A percentile compares a stretch with the other conserved stretches of the same genome.
These are phyloP conservation scores for Hololepta plana DNA, from an alignment of 2,888 invertebrate species.

Conservation along the genomic window DNA sequence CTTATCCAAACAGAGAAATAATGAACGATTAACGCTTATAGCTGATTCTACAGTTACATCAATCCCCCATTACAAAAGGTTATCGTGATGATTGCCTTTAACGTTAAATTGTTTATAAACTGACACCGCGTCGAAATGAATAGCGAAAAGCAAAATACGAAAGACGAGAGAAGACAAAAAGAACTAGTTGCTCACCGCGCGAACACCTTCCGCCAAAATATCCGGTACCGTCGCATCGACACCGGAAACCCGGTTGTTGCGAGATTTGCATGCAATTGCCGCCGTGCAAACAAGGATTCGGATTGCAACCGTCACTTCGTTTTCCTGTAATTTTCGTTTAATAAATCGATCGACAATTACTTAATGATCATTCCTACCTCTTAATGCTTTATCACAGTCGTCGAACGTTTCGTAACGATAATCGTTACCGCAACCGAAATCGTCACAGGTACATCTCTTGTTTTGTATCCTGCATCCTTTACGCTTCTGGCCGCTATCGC, in stretches of 20 bases:
- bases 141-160: too few relatives aligned
- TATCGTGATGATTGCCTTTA: too few relatives aligned
- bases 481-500: constrained; percentile 37
- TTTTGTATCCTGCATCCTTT: constrained; percentile 47
- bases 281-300: constrained; percentile 44
- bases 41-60: too few relatives aligned
- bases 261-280: constrained; percentile 48
- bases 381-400: constrained; percentile 41
- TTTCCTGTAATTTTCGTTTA: constrained; percentile 16
- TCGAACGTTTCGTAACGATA: constrained; percentile 40
- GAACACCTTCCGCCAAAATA: constrained; percentile 53
- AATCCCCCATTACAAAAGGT: too few relatives aligned
- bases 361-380: too few relatives aligned
- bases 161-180: constrained; percentile 4
- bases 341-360: too few relatives aligned
- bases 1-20: too few relatives aligned
- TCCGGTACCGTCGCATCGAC: constrained; percentile 57
- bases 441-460: constrained; percentile 42
- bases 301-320: constrained; percentile 43
- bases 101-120: too few relatives aligned
- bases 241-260: constrained; percentile 44
- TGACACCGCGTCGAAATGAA: too few relatives aligned
- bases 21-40: too few relatives aligned
- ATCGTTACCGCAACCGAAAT: constrained; percentile 42
- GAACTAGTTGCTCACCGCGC: constrained; percentile 39